Evolutionary conservation across 2,888 invertebrate species (phyloP), one percentile per base, ranked within the genome.

Genomic region (Malachius bipustulatus): DNA sequence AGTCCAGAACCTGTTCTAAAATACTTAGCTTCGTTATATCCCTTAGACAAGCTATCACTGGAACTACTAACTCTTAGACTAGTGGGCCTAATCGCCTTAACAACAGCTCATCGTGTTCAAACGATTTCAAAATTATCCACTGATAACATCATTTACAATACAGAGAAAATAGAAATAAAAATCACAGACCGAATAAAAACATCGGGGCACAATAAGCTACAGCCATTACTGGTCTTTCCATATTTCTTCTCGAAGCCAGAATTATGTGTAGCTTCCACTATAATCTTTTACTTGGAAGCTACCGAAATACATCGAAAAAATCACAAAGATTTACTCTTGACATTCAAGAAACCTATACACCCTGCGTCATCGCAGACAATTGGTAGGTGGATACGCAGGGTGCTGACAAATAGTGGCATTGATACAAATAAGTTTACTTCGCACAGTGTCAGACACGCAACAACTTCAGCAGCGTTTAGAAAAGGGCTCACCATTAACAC

Each of bases 401-500:
- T 40, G 37, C 2, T 43, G 9, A 33, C 33, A 3, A 41, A 42
- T 14, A 43, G 47, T 37, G 51, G 48, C 3, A 4, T 51, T 3
- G 47, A 48, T 19, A 47, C 44, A 4, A 16, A 37, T 1, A 38
- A 31, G 15, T 51, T 50, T 28, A 43, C 42, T 10, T 44, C 47
- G 1, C 39, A 50, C 16, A 47, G 43, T 13, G 49, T 48, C 10
- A 37, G 50, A 2, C 50, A 50, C 19, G 51, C 48, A 3, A 37
- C 48, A 2, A 51, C 49, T 3, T 52, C 49, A 6, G 40, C 43
- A 8, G 50, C 50, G 2, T 38, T 38, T 9, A 13, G 47, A 30
- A 36, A 35, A 12, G 47, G 47, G 1, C 32, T 51, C 11, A 42
- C 29, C 19, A 35, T 48, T 34, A 48, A 49, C 32, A 34, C 33